Base-by-base conservation (phyloP, 1,140 invertebrate genomes). In the Zaprionus inermis region DNA sequence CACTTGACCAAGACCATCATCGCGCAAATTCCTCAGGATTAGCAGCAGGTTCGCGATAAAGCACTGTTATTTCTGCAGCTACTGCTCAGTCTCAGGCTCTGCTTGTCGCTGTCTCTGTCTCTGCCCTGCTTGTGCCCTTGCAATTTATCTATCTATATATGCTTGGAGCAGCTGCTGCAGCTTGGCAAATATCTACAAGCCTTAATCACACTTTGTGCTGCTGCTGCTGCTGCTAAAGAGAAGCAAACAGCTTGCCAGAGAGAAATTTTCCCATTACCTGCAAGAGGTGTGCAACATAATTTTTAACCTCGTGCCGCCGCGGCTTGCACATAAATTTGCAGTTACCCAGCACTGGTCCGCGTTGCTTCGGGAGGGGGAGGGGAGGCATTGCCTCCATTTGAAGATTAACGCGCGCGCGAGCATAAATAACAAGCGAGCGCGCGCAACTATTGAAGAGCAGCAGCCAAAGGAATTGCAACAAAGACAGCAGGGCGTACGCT, bases 371-470 rank as follows among this genome's bases (percentile, higher is more conserved):
- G n/a, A 16, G n/a, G n/a, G n/a, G 38, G 14, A n/a, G 36, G 14
- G n/a, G 36, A 5, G 63, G 55, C 24, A 6, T 41, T 44, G 60
- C 57, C 71, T 28, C 75, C 75, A 74, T 57, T 70, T 70, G 49
- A 66, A 75, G 66, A 78, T 71, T 78, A 78, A 75, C 72, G 76
- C 56, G 65, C 56, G 41, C 72, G 65, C 76, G 76, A 75, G 78
- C 72, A 80, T 78, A 80, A 78, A 80, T 80, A 80, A 80, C 71
- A 75, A 75, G 71, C 66, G 71, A 69, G 60, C 57, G 57, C 64
- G 59, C 52, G 57, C 64, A 70, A 77, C 77, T 77, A 79, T 79
- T 79, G 74, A 78, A 61, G 54, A 78, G 55, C 52, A 44, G 55
- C 52, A 44, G 55, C 57, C 51, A 56, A 59, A 49, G 57, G 32